Evolutionary conservation across 2,797 vertebrate genomes (phyloP), one percentile per base, ranked within the genome.

Genomic region (Sylvilagus floridanus): DNA sequence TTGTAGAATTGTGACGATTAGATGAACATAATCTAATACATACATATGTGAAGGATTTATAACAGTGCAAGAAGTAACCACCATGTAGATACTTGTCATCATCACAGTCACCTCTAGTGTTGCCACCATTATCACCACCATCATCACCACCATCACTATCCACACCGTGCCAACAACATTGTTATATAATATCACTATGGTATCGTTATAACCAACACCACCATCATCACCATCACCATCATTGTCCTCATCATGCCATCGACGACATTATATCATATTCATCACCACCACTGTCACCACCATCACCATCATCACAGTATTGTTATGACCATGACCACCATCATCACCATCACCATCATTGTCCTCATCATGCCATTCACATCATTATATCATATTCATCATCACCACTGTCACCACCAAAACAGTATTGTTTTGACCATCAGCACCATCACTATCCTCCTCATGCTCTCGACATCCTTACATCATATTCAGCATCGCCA

Each of bases 131-230:
- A 62, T 3, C 30, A 52, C 0, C 73, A 69, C 1, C 19, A 28
- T 3, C 17, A 62, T 2, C 11, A 62, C 2, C 50, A 28, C 1
- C 68, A 26, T 3, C 30, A 37, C 0, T 16, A 19, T 1, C 68
- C 28, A 0, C 37, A 72, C 6, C 16, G 30, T 1, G 42, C 42
- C 24, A 52, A 0, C 28, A 35, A 4, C 5, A 13, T 6, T 17
- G 42, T 2, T 66, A 72, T 57, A 57, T 57, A 16, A 21, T 57
- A 57, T 57, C 37, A 71, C 5, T 17, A 63, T 14, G 37, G 4
- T 2, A 6, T 1, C 35, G 32, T 0, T 7, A n/a, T 0, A 65
- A 71, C 0, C 30, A 81, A 2, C 28, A 50, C 1, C 69, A 57
- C 0, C 28, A 9, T 19, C 32, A 60, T 4, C 13, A 91, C 5